Evolutionary conservation across 2,888 invertebrate genomes (phyloP).

Genomic region (Fabriciana adippe): DNA sequence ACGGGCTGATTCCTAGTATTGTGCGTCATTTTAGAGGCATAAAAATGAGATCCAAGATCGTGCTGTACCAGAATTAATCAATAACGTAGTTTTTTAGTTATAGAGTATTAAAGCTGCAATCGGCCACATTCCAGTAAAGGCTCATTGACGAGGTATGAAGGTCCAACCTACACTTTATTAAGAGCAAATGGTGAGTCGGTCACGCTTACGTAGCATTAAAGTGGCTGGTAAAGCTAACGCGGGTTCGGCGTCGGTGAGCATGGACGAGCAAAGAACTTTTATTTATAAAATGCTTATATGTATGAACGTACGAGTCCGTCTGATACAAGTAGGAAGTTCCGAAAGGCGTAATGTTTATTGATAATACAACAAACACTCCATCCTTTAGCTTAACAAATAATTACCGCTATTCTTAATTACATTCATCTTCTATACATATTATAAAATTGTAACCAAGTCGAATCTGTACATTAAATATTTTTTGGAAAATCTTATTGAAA

Average conservation of each 20-base stretch:
- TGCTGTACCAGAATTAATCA: neutral
- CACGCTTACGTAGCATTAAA: slow-evolving; percentile 54
- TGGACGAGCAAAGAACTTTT: slow-evolving; percentile 53
- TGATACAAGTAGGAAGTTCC: neutral
- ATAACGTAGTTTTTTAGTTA: neutral
- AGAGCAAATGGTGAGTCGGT: slow-evolving; percentile 46
- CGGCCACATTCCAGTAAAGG: slow-evolving; percentile 30
- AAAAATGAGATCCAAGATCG: neutral
- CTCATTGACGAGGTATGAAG: slow-evolving; percentile 35
- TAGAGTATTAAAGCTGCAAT: neutral
- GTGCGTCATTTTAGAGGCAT: neutral
- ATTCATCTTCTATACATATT: too few relatives aligned
- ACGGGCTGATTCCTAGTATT: too few relatives aligned
- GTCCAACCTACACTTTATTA: slow-evolving; percentile 40
- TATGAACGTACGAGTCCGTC: neutral
- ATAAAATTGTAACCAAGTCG: too few relatives aligned
- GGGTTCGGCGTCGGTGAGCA: slow-evolving; percentile 47
- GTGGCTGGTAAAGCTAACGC: slow-evolving; percentile 51
- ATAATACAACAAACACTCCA: too few relatives aligned
- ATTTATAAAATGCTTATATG: slow-evolving; percentile 54
- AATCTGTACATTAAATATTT: too few relatives aligned
- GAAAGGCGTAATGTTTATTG: too few relatives aligned
- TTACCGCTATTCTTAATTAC: too few relatives aligned
- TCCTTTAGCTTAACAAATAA: too few relatives aligned
- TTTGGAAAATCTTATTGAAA: too few relatives aligned